phyloP scores from a whole-genome alignment of 2,888 invertebrate genomes.

The Ctenicera cuprea region DNA sequence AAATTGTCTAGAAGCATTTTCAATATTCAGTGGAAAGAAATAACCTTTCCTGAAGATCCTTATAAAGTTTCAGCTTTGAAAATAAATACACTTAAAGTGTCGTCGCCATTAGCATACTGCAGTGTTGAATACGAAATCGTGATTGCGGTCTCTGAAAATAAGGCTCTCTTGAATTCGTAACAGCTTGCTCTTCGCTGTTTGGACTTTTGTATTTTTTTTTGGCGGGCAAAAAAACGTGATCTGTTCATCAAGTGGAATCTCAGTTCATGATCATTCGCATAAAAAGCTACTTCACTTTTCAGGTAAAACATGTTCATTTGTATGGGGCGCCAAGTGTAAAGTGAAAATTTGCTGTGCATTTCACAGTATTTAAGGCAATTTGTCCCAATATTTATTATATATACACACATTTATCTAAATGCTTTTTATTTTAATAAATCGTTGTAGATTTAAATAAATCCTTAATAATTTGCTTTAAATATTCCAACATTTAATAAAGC shows the following conservation, averaged over 20 bases:
- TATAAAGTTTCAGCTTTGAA: conserved; percentile 33
- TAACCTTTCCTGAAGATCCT: conserved; percentile 7
- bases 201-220: conserved; percentile 27
- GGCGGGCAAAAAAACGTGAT: conserved; percentile 21
- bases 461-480: no score
- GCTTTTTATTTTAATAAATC: no score
- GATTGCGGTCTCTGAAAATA: conserved; percentile 48
- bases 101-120: conserved; percentile 45
- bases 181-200: conserved; percentile 34
- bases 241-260: neutral
- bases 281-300: no score
- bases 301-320: no score
- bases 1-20: conserved; percentile 27
- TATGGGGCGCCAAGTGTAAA: no score
- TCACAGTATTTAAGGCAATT: no score
- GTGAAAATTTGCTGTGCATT: no score
- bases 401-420: no score
- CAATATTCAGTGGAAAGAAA: conserved; percentile 22
- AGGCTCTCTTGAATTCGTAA: conserved; percentile 46
- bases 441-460: no score
- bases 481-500: no score
- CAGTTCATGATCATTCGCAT: no score
- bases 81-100: conserved; percentile 48
- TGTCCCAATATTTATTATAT: no score
- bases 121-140: conserved; percentile 47